Base-by-base conservation (phyloP, 2,888 invertebrate species). In the Creontiades dilutus region DNA sequence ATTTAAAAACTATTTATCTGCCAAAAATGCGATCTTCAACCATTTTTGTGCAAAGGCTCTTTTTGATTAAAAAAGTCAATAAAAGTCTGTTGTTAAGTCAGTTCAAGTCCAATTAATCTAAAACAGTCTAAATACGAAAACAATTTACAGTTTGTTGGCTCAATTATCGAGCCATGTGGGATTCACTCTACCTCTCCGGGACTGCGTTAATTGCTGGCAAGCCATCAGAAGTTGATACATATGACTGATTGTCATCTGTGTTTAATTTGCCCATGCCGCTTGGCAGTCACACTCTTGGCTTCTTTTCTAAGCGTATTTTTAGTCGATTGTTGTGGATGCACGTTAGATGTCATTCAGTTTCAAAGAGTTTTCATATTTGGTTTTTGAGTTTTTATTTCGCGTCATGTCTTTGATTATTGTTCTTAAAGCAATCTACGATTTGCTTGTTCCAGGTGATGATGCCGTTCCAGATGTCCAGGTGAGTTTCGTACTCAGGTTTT, bases 391-490 rank as follows among this genome's bases (percentile, higher is more conserved):
- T 68, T 68, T 2, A 80, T 80, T 76, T 9, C 78, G 11, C 9
- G 19, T 82, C 2, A 82, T 82, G 82, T 82, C 52, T 19, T 27
- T 52, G 9, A 46, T 19, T 7, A 19, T 52, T 16, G 23, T 27
- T 82, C 19, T 52, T 3, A 82, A 78, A 82, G 47, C 27, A 19
- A 27, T 82, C 27, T 86, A 48, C 48, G 28, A 52, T 47, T 76
- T 46, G 27, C 19, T 75, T 28, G 61, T 89, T 89, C 13, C 89
- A 89, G 89, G 80, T 11, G 81, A 89, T 78, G 89, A 81, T 14
- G 47, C 55, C 9, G 57, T 48, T 28, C 19, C 89, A 27, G 57
- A 89, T 19, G 78, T 89, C 19, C 89, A 89, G 19, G 89, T 89
- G 46, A 87, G 87, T 87, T n/a, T n/a, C 19, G 3, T 2, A 37